Base-by-base conservation (phyloP, 2,888 invertebrate genomes). In the Epinotia brunnichana region DNA sequence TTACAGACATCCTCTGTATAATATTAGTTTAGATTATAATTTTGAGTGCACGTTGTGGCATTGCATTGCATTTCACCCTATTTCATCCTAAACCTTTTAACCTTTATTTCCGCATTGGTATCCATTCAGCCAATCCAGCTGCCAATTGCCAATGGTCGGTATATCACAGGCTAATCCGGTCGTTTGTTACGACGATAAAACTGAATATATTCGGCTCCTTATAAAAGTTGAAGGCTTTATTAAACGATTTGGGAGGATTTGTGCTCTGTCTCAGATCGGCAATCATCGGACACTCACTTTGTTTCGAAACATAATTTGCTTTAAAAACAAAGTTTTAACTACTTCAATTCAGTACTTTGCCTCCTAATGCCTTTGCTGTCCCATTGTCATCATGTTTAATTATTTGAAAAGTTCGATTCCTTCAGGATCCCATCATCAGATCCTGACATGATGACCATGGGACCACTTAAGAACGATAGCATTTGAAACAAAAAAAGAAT, bases 121-220 rank as follows among this genome's bases (percentile, higher is more conserved):
- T 59, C 19, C 57, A 56, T 54, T 56, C 53, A 24, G 41, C 19
- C 66, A 29, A 66, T 70, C 51, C 68, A 69, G 68, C 64, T 53
- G 64, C 60, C 59, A 60, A 39, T 39, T 48, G n/a, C 48, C 62
- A 62, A 48, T 29, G 44, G 71, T 44, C 71, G 15, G 66, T 71
- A 71, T 61, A 66, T 71, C 71, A 71, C n/a, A 3, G 60, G 10
- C 60, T 71, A 71, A 71, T 71, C 71, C 71, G 44, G 44, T 44
- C 66, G 44, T 71, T 71, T 71, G 71, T 71, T 60, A 71, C 66
- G 44, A 10, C 66, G 71, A 71, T 71, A 71, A 71, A 71, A 60
- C 71, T 59, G 71, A 60, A 71, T 67, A 67, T 71, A 71, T 66
- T 71, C 51, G 41, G 66, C 70, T 53, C 60, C 71, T 71, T 71